Percentiles rank a stretch among this genome's conserved stretches.
phyloP scores from a whole-genome alignment of 2,113 vertebrate genomes.

The Solenodon paradoxus region DNA sequence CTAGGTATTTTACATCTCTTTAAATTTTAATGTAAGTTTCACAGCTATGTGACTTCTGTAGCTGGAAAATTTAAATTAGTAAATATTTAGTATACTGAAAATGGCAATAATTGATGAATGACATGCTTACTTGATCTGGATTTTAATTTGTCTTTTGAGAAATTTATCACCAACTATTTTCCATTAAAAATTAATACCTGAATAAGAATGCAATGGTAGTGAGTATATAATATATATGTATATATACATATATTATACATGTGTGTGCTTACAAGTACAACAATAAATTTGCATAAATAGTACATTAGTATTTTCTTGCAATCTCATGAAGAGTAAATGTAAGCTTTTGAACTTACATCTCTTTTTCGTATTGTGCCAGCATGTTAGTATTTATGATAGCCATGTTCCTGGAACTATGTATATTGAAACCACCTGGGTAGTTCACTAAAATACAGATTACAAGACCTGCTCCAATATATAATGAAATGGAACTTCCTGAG shows the following conservation, averaged over 20 bases:
- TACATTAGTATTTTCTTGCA: not conserved
- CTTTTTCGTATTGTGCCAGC: not conserved
- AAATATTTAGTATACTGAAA: not conserved
- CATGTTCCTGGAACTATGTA: not conserved
- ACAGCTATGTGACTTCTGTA: not conserved
- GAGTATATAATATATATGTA: not conserved
- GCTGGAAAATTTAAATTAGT: slow-evolving; percentile 13
- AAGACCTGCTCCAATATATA: not conserved
- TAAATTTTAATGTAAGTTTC: not conserved
- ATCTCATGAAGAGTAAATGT: not conserved
- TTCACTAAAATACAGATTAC: not conserved
- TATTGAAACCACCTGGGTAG: not conserved
- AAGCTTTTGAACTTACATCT: slow-evolving; percentile 7
- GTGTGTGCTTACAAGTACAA: not conserved
- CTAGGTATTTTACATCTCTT: not conserved
- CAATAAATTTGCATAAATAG: not conserved
- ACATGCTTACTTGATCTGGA: not conserved
- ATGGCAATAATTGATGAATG: not conserved
- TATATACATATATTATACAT: no score
- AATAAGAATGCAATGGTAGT: not conserved
- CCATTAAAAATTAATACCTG: not conserved
- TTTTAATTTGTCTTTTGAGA: not conserved
- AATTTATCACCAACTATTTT: not conserved
- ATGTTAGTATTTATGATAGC: not conserved
- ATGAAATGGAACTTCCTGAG: not conserved